Evolutionary conservation across 2,888 invertebrate genomes (phyloP).

Genomic region (Chorisops tibialis): DNA sequence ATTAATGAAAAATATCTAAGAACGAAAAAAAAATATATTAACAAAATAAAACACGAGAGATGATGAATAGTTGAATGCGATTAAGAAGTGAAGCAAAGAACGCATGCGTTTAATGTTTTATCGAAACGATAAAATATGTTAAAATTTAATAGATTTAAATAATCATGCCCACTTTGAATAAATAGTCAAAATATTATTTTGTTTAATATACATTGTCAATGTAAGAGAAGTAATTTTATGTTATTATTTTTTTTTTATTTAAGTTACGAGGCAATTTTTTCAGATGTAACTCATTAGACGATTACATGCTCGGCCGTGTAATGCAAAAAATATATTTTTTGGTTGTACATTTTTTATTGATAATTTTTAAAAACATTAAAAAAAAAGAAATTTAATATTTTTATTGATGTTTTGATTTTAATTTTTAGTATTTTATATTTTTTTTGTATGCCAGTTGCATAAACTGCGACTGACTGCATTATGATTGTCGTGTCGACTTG

Average conservation of each 20-base stretch:
- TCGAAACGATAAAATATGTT: background rate
- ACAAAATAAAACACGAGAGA: background rate
- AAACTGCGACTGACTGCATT: too few relatives aligned
- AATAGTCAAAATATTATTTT: conserved; percentile 19
- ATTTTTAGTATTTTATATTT: too few relatives aligned
- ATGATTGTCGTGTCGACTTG: too few relatives aligned
- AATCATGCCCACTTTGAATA: conserved; percentile 1
- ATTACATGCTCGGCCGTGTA: conserved; percentile 17
- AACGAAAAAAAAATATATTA: background rate
- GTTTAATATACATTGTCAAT: conserved; percentile 14
- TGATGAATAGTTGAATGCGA: too few relatives aligned
- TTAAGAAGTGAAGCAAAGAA: too few relatives aligned
- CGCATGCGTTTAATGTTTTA: too few relatives aligned
- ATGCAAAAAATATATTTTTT: conserved; percentile 5
- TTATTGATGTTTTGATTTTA: conserved; percentile 1
- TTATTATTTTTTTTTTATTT: conserved; percentile 15
- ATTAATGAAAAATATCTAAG: conserved; percentile 10
- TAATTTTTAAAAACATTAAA: conserved; percentile 9
- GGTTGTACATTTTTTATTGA: conserved; percentile 23
- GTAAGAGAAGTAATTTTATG: conserved; percentile 5
- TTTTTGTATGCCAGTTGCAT: too few relatives aligned
- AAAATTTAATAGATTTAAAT: background rate
- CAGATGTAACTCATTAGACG: conserved; percentile 1
- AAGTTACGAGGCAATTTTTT: conserved; percentile 9
- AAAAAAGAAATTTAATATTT: conserved; percentile 1